Base-by-base conservation (phyloP, 2,888 invertebrate genomes). In the Agrotis segetum region DNA sequence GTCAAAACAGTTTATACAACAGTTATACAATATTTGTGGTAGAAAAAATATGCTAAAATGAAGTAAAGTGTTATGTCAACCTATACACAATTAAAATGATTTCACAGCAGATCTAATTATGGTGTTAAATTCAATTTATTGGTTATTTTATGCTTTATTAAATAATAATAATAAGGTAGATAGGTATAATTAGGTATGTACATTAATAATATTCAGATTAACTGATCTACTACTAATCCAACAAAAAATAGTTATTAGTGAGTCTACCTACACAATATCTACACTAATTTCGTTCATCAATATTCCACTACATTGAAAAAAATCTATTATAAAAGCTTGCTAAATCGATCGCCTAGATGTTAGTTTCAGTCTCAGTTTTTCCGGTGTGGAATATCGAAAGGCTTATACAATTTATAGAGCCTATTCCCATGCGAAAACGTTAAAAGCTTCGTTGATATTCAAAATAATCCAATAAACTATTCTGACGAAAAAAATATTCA, bases 361-460 rank as follows among this genome's bases (percentile, higher is more conserved):
- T 21, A 49, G 34, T 63, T 59, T 34, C 19, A 53, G 13, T 34
- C 40, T 40, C 9, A 1, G 9, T 40, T 40, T 74, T 49, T 50
- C 7, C 29, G 14, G 46, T 24, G 34, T 40, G 53, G 59, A 53
- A 19, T 44, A 44, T 76, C 34, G 29, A 59, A 71, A 67, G 14
- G n/a, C 16, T 71, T 63, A 77, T 60, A 59, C 1, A 64, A 60
- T 67, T 60, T 50, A 59, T 40, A 29, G 58, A 62, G 44, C 56
- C 49, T 47, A 69, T 75, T 60, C 49, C 59, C 53, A 49, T 60
- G 63, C 16, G 53, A 19, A 76, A 76, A 66, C 29, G 71, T 62
- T 64, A 77, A 77, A 71, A 77, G 77, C 66, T 55, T 55, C 66
- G 55, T 29, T 55, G 17, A 59, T 75, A 69, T 60, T 14, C 13